Conservation (phyloP, 2,888 invertebrate genomes). For the Drosophila kanekoi region DNA sequence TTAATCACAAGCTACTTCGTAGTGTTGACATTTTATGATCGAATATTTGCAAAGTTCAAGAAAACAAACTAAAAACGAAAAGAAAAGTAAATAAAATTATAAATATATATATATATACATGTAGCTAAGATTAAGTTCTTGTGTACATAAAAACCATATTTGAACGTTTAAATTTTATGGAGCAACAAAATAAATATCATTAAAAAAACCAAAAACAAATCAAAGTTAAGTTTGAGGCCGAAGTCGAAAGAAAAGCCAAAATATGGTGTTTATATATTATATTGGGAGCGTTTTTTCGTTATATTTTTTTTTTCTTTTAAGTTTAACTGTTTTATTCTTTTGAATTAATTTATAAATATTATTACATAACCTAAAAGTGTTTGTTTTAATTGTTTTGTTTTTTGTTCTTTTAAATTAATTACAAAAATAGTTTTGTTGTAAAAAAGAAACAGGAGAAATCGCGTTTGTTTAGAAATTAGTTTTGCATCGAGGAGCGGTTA, state of each 20-base stretch:
- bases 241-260: slow-evolving; percentile 36
- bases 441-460: slow-evolving; percentile 58
- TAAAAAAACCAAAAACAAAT: slow-evolving; percentile 31
- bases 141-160: slow-evolving; percentile 72
- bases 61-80: slow-evolving; percentile 22
- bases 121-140: slow-evolving; percentile 61
- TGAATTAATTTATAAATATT: slow-evolving; percentile 81
- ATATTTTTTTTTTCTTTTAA: slow-evolving; percentile 41
- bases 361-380: slow-evolving; percentile 77
- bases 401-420: slow-evolving; percentile 68
- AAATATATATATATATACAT: slow-evolving; percentile 36
- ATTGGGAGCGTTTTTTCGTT: slow-evolving; percentile 43
- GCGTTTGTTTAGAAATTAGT: slow-evolving; percentile 67
- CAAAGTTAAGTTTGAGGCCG: slow-evolving; percentile 8
- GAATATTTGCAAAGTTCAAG: slow-evolving; percentile 43
- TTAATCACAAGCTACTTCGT: slow-evolving; percentile 44
- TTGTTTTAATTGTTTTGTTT: slow-evolving; percentile 31
- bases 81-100: slow-evolving; percentile 29
- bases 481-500: slow-evolving; percentile 65
- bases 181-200: slow-evolving; percentile 50
- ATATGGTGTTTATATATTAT: slow-evolving; percentile 52
- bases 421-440: slow-evolving; percentile 65
- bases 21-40: slow-evolving; percentile 63
- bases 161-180: slow-evolving; percentile 75
- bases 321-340: slow-evolving; percentile 74